These are phyloP conservation scores for Meiosimyza platycephala DNA, from an alignment of 2,888 invertebrate genomes.

Conservation along the genomic window DNA sequence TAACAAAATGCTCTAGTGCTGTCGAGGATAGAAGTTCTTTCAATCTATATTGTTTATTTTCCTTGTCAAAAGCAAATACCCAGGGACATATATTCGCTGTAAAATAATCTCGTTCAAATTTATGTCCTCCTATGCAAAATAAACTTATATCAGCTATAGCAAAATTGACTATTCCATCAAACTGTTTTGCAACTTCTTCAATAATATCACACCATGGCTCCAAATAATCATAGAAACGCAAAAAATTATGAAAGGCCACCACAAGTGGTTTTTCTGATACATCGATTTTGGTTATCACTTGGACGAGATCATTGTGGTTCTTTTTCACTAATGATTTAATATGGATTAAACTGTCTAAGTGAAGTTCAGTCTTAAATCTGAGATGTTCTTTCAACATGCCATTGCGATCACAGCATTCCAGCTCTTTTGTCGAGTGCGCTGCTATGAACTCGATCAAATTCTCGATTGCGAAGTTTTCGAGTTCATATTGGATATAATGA, in stretches of 20 bases:
- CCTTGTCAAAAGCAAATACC: not conserved
- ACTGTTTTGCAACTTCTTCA: not conserved
- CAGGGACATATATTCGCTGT: not conserved
- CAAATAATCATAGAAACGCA: not conserved
- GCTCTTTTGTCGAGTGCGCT: no score
- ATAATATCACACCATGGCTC: not conserved
- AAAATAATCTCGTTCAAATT: not conserved
- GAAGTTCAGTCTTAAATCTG: no score
- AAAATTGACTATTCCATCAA: not conserved
- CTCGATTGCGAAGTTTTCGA: no score
- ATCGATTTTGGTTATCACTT: not conserved
- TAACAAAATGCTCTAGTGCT: not conserved
- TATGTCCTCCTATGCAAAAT: not conserved
- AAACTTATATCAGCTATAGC: constrained; percentile 13
- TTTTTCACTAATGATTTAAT: not conserved
- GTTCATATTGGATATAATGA: no score
- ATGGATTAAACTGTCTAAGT: no score
- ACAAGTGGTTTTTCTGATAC: constrained; percentile 1
- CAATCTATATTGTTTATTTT: not conserved
- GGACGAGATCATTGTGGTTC: not conserved
- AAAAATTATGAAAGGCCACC: constrained; percentile 1
- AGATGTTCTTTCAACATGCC: no score
- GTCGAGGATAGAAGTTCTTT: not conserved
- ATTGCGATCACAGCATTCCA: no score
- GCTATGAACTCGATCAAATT: no score